A percentile compares a stretch with the other conserved stretches of the same genome.
These are phyloP conservation scores for Napeogenes inachia DNA, from an alignment of 2,888 invertebrate genomes.

Conservation along the genomic window DNA sequence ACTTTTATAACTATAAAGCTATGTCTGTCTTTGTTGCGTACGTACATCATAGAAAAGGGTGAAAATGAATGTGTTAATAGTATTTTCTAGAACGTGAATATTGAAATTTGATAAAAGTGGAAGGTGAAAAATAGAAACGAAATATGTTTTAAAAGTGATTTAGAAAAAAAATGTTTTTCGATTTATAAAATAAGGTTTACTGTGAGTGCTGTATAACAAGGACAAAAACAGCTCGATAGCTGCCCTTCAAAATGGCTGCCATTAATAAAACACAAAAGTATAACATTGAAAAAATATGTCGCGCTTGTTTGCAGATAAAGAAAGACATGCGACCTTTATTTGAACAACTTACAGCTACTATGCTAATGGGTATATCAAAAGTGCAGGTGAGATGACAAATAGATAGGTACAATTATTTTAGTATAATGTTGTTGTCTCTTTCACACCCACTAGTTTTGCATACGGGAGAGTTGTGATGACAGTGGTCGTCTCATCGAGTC, in stretches of 20 bases:
- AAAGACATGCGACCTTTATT: conserved; percentile 82
- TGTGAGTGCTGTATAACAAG: conserved; percentile 45
- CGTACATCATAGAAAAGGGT: conserved; percentile 19
- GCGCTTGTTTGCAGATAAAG: conserved; percentile 79
- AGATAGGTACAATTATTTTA: conserved; percentile 53
- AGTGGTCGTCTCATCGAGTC: conserved; percentile 56
- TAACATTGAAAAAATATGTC: conserved; percentile 79
- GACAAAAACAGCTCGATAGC: conserved; percentile 57
- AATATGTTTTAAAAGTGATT: conserved; percentile 5
- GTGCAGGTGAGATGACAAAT: conserved; percentile 73
- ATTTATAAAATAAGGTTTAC: neutral
- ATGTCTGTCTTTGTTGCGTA: conserved; percentile 37
- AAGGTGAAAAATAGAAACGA: neutral
- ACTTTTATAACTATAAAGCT: conserved; percentile 30
- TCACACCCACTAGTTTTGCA: conserved; percentile 45
- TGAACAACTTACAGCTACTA: conserved; percentile 80
- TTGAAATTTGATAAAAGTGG: conserved; percentile 3
- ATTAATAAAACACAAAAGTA: conserved; percentile 51
- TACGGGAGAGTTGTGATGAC: conserved; percentile 32
- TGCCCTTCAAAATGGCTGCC: conserved; percentile 70
- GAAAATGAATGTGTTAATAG: conserved; percentile 9
- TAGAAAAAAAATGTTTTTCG: neutral
- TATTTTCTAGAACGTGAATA: conserved; percentile 7
- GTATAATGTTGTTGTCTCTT: conserved; percentile 63
- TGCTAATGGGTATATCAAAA: conserved; percentile 81